Base-by-base conservation (phyloP, 1,140 invertebrate species). In the Zaprionus tsacasi region DNA sequence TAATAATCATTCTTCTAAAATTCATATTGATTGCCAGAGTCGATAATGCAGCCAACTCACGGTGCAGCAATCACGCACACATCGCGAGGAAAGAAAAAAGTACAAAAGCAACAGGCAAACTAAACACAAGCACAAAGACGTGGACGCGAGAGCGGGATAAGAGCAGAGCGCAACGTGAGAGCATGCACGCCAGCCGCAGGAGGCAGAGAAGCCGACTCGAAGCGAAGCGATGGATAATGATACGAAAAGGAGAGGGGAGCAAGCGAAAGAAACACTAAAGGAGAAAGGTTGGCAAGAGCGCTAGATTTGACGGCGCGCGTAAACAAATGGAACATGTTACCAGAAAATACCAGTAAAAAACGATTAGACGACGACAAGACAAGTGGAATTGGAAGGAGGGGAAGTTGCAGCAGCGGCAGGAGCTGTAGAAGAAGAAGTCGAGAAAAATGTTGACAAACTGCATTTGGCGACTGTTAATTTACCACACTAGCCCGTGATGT, bases 381-480 rank as follows among this genome's bases (percentile, higher is more conserved):
- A 50, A 50, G 21, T 25, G 45, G 45, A 25, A 21, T 17, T 21
- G 17, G 45, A 25, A 12, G 45, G 17, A 50, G 45, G 30, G n/a
- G 60, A 67, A 67, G 58, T 35, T 61, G 6, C 40, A 64, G 21
- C 13, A 61, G 45, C n/a, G 56, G 55, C 35, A 40, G 43, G 12
- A 15, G n/a, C n/a, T n/a, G n/a, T n/a, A n/a, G 35, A 11, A 56
- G 30, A 35, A 56, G 33, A 43, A 38, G 25, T 13, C 15, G 35
- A 59, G 17, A 68, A 68, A 68, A 74, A 74, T 74, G 65, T 74
- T 67, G 71, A 61, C 50, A 69, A 74, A 74, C 71, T 56, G 71
- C 65, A 74, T 74, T 50, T 25, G 45, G 17, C 17, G 45, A 50
- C 45, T 50, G 45, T 50, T 50, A 21, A 50, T 25, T 74, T 60